Conservation (phyloP, 2,113 vertebrate genomes). For the Dicaeum eximium region DNA sequence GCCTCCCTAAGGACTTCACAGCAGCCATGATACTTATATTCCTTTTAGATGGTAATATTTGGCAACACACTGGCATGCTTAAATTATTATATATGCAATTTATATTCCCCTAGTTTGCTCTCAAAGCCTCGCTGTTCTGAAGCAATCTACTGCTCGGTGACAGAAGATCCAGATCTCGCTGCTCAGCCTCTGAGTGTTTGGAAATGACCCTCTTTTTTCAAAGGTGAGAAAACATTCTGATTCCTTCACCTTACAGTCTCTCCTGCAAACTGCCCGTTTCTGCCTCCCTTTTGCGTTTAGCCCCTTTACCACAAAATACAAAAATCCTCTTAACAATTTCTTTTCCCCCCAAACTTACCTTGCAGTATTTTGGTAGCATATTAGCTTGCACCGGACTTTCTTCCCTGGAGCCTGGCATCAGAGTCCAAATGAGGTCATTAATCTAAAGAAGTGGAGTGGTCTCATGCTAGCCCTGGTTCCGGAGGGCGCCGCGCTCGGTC, state of each 20-base stretch:
- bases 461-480: not conserved
- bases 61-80: not conserved
- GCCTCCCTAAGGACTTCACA: not conserved
- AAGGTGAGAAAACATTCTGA: not conserved
- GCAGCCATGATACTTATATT: not conserved
- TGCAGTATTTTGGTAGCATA: slow-evolving; percentile 71
- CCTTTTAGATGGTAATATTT: not conserved
- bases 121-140: not conserved
- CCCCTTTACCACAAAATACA: not conserved
- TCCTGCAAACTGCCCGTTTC: not conserved
- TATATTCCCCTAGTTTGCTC: not conserved
- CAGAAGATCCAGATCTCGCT: not conserved
- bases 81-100: not conserved
- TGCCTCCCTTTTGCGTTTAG: not conserved
- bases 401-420: slow-evolving; percentile 19
- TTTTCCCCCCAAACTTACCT: slow-evolving; percentile 15
- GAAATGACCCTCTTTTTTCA: not conserved
- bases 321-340: not conserved
- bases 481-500: not conserved
- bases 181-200: not conserved
- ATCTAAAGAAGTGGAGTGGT: not conserved
- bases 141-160: not conserved
- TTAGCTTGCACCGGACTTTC: slow-evolving; percentile 18
- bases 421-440: slow-evolving; percentile 6
- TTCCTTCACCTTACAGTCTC: not conserved